Evolutionary conservation across 1,140 invertebrate species (phyloP), one percentile per base, ranked within the genome.

Genomic region (Habropoda laboriosa): DNA sequence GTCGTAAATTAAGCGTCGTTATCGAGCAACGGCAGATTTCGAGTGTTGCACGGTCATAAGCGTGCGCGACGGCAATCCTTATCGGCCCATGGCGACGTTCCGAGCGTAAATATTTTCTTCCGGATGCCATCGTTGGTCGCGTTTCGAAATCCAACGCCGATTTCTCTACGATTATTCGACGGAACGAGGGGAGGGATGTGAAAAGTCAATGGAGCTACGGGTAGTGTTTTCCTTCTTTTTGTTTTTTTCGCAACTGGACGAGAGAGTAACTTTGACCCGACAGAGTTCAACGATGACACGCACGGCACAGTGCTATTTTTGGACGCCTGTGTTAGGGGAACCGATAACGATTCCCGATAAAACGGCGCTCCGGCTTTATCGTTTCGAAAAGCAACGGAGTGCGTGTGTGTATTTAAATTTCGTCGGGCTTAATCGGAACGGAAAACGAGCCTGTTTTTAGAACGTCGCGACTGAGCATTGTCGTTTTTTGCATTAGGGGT

Each of bases 91-190:
- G 77, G 55, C 66, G 71, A 80, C 70, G 51, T 79, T 49, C 58
- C 45, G 42, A 57, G 47, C 40, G 32, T 83, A 80, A 83, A 80
- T 80, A 85, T 83, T 83, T 80, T 71, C 40, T 67, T 72, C 47
- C 10, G 38, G 4, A 27, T 8, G 8, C 12, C 5, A 8, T 27
- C 13, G n/a, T 16, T 16, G 6, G 10, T 8, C 24, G 24, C 16
- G 21, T 67, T 82, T 38, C 51, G 73, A 71, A 82, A 68, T 32
- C 1, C 24, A n/a, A 7, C 16, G 16, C 12, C 21, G 32, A 3
- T 32, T n/a, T n/a, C n/a, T n/a, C n/a, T n/a, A n/a, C n/a, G n/a
- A n/a, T n/a, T n/a, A n/a, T n/a, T n/a, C n/a, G n/a, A n/a, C n/a
- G n/a, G n/a, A n/a, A n/a, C n/a, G n/a, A n/a, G n/a, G n/a, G n/a